phyloP scores from a whole-genome alignment of 2,888 invertebrate species.

The Zygogramma bicolorata region DNA sequence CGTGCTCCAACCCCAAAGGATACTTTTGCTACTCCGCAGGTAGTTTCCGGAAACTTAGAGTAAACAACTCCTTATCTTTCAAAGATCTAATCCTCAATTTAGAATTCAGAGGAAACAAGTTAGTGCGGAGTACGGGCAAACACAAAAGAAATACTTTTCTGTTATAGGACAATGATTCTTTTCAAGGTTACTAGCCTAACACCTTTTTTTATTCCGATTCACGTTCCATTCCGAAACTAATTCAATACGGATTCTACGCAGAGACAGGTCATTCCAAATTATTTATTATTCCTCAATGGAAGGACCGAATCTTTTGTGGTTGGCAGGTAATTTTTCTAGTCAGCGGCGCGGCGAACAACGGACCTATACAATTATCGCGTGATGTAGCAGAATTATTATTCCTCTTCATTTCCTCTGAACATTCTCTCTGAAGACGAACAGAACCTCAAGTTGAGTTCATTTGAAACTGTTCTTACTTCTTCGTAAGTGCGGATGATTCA shows the following conservation, averaged over 20 bases:
- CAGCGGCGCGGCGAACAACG: slow-evolving; percentile 1
- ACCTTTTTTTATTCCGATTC: slow-evolving; percentile 37
- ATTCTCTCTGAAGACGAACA: too few species aligned
- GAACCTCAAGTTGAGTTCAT: too few species aligned
- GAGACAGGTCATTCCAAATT: slow-evolving; percentile 47
- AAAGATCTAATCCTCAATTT: slow-evolving; percentile 27
- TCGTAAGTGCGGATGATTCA: too few species aligned
- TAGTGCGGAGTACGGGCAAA: slow-evolving; percentile 20
- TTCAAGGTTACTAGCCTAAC: slow-evolving; percentile 41
- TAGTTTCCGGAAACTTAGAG: slow-evolving; percentile 33
- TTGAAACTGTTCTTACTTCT: too few species aligned
- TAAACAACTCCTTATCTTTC: slow-evolving; percentile 14
- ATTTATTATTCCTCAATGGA: slow-evolving; percentile 45
- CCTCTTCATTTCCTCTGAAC: too few species aligned
- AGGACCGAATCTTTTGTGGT: slow-evolving; percentile 34
- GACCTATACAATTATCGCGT: not conserved
- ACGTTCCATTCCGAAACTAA: slow-evolving; percentile 28
- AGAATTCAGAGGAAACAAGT: slow-evolving; percentile 27
- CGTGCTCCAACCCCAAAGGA: slow-evolving; percentile 28
- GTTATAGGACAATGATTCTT: slow-evolving; percentile 21
- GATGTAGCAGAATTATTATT: too few species aligned
- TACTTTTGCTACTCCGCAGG: slow-evolving; percentile 36
- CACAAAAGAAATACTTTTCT: slow-evolving; percentile 24
- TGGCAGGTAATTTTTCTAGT: slow-evolving; percentile 26
- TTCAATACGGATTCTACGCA: slow-evolving; percentile 32